Percentiles rank a stretch among this genome's conserved stretches.
phyloP scores from a whole-genome alignment of 2,888 invertebrate species.

The Schizaphis graminum region DNA sequence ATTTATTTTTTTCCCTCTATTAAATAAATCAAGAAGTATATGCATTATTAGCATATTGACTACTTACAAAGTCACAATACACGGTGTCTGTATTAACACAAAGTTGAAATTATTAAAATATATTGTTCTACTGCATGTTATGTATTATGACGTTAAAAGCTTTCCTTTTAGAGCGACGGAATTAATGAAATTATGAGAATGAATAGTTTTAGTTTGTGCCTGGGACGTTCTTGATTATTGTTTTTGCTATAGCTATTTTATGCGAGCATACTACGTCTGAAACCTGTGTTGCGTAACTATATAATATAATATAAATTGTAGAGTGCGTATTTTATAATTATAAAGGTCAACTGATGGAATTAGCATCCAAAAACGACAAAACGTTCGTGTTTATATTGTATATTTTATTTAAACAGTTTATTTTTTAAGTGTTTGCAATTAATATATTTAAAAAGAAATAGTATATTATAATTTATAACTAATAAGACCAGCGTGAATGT shows the following conservation, averaged over 20 bases:
- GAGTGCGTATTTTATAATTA: not conserved
- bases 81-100: not conserved
- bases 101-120: not conserved
- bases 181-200: not conserved
- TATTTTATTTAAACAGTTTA: not conserved
- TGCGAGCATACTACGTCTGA: not conserved
- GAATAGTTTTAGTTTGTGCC: not conserved
- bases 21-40: not conserved
- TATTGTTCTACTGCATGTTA: not conserved
- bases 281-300: not conserved
- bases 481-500: not conserved
- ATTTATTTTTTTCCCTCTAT: not conserved
- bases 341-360: not conserved
- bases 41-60: not conserved
- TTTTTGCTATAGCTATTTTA: not conserved
- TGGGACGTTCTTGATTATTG: not conserved
- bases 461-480: not conserved
- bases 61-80: not conserved
- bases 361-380: not conserved
- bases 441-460: not conserved
- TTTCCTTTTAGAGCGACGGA: not conserved
- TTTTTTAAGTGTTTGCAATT: not conserved
- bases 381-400: not conserved
- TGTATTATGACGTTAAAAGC: not conserved
- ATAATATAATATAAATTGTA: not conserved